Percentiles rank a stretch among this genome's conserved stretches.
phyloP scores from a whole-genome alignment of 2,797 vertebrate genomes.

The Falco concolor region DNA sequence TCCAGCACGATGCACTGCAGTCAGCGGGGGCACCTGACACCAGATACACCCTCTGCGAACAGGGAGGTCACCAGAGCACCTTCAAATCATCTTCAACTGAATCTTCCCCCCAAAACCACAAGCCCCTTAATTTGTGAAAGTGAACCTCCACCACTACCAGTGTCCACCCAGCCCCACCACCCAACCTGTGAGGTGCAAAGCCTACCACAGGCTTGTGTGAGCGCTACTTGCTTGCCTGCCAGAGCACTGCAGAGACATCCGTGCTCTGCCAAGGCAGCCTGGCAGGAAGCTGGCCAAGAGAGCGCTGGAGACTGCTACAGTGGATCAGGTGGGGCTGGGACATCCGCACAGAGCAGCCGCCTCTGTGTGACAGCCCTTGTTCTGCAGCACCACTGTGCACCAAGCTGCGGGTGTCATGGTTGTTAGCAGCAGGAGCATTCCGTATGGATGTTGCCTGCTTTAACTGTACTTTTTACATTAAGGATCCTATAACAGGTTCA shows the following conservation, averaged over 20 bases:
- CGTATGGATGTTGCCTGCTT: not conserved
- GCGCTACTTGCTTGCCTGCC: not conserved
- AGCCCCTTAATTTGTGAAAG: not conserved
- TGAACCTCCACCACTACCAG: too few relatives aligned
- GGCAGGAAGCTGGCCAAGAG: not conserved
- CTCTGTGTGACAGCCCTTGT: not conserved
- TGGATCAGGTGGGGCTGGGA: conserved; percentile 8
- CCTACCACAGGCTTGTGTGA: fast-evolving
- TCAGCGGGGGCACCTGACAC: not conserved
- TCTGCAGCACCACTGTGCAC: fast-evolving
- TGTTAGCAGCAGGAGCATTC: fast-evolving
- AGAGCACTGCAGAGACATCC: not conserved
- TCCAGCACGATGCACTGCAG: not conserved
- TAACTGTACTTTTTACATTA: not conserved
- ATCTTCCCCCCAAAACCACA: not conserved
- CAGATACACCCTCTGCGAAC: not conserved
- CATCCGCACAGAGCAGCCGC: not conserved
- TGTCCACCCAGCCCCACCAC: fast-evolving
- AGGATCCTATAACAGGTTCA: not conserved
- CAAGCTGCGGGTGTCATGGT: fast-evolving
- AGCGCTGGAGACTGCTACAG: not conserved
- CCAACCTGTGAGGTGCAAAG: fast-evolving
- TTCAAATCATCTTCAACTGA: not conserved
- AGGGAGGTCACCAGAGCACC: not conserved
- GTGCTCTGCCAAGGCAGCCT: not conserved